phyloP scores from a whole-genome alignment of 1,140 invertebrate species.

The Pseudomyrmex dendroicus region DNA sequence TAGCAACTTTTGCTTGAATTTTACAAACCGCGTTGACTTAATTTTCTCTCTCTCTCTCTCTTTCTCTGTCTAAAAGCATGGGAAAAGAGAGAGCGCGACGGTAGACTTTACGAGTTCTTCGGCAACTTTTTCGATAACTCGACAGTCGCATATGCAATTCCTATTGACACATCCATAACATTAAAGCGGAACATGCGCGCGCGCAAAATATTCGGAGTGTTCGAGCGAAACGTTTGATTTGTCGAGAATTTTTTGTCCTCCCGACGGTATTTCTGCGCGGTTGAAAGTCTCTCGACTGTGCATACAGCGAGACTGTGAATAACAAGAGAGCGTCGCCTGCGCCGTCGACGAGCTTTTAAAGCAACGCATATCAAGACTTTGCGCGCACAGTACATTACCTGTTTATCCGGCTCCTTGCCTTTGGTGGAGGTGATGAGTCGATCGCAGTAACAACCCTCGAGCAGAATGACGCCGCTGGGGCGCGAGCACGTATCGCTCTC shows the following conservation, averaged over 20 bases:
- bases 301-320: no score
- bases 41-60: no score
- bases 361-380: neutral
- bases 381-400: conserved; percentile 79
- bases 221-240: neutral
- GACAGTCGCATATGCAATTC: neutral
- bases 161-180: neutral
- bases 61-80: no score
- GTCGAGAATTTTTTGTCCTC: no score
- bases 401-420: conserved; percentile 86
- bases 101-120: neutral
- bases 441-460: conserved; percentile 97
- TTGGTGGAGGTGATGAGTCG: conserved; percentile 87
- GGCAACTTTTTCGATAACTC: neutral
- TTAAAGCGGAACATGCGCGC: neutral
- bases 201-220: neutral
- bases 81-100: neutral
- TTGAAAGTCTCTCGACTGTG: no score
- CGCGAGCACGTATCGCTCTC: conserved; percentile 91
- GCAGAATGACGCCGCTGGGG: conserved; percentile 93
- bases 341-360: neutral
- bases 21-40: neutral
- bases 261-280: no score
- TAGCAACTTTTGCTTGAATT: neutral
- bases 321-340: no score